These are phyloP conservation scores for Oenanthe melanoleuca DNA, from an alignment of 2,113 vertebrate species.

Conservation along the genomic window DNA sequence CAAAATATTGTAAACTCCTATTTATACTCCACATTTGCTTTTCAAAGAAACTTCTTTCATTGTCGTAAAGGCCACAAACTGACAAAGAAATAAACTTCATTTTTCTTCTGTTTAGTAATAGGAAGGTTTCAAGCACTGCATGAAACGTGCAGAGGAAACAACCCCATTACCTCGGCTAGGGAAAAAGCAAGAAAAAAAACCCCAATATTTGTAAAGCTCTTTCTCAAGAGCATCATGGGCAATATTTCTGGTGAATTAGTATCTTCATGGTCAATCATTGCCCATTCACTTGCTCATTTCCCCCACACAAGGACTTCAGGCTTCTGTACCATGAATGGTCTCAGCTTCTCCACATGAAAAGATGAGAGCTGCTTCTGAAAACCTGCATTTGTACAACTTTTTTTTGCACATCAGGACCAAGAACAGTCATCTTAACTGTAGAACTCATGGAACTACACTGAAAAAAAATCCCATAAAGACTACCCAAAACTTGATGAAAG, in stretches of 20 bases:
- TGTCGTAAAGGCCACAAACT: background rate
- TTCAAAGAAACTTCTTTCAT: background rate
- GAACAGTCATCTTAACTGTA: background rate
- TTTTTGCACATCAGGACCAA: background rate
- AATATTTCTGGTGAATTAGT: background rate
- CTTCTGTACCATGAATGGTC: background rate
- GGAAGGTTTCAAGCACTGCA: background rate
- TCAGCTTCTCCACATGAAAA: background rate
- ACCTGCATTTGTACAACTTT: background rate
- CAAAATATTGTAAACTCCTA: background rate
- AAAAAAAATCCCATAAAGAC: background rate
- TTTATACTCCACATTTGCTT: background rate
- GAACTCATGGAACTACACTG: background rate
- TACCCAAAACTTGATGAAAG: background rate
- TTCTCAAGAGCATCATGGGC: background rate
- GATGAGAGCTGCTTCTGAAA: background rate
- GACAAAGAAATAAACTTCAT: background rate
- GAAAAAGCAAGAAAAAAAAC: background rate
- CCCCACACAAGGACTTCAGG: background rate
- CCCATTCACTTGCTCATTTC: background rate
- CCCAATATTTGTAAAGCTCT: background rate
- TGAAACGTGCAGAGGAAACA: background rate
- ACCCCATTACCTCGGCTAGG: background rate
- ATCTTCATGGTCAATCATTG: background rate
- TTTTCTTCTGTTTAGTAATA: background rate